phyloP scores from a whole-genome alignment of 64 coral and sea anemone species.

The Stichodactyla helianthus region DNA sequence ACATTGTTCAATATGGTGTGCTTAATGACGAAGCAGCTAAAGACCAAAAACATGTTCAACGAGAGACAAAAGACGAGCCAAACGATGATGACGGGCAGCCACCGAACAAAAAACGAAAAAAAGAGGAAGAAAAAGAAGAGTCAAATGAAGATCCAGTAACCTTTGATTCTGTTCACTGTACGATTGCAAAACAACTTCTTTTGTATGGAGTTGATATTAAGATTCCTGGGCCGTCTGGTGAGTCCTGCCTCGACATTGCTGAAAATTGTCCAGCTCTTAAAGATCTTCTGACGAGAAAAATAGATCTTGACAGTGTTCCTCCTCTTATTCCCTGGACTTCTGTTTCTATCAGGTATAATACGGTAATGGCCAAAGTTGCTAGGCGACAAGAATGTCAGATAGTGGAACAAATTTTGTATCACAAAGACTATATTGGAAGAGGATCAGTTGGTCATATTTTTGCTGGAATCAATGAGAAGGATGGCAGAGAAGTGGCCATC shows the following conservation, averaged over 20 bases:
- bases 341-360: not conserved
- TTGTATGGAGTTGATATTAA: not conserved
- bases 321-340: not conserved
- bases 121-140: not conserved
- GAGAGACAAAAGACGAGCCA: too few species aligned
- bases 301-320: not conserved
- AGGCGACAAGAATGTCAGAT: not conserved
- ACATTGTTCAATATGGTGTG: not conserved
- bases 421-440: too few species aligned
- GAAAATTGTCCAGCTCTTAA: too few species aligned
- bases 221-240: too few species aligned
- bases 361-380: conserved; percentile 11
- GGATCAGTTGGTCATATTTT: too few species aligned
- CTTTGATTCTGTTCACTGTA: not conserved
- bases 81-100: too few species aligned
- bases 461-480: too few species aligned
- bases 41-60: too few species aligned
- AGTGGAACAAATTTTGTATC: not conserved
- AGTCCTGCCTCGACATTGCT: too few species aligned
- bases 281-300: not conserved
- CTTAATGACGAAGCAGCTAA: too few species aligned
- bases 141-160: not conserved
- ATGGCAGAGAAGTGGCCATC: too few species aligned
- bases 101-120: not conserved
- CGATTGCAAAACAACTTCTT: conserved; percentile 1